Evolutionary conservation across 2,797 vertebrate species (phyloP).

Genomic region (Alauda arvensis): DNA sequence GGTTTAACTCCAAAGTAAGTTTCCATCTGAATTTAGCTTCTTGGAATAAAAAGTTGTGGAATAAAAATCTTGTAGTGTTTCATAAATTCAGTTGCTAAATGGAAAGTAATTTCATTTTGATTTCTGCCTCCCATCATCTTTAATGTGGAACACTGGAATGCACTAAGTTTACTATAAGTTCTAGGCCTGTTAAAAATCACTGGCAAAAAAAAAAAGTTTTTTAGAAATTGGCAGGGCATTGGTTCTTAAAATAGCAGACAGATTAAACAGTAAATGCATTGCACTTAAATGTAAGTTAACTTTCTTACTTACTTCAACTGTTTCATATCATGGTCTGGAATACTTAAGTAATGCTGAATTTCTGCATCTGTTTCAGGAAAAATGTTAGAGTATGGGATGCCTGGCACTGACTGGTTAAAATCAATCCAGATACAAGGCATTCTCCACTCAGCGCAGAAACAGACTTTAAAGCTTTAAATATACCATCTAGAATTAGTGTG

Average conservation of each 20-base stretch:
- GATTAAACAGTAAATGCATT: neutral
- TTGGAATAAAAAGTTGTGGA: neutral
- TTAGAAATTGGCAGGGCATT: neutral
- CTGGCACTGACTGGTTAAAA: neutral
- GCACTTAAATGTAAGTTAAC: neutral
- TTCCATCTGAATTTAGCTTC: conserved; percentile 11
- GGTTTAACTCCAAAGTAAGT: conserved; percentile 19
- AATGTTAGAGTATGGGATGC: neutral
- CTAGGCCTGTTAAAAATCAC: neutral
- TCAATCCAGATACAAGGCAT: neutral
- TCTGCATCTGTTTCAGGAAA: neutral
- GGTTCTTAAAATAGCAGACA: neutral
- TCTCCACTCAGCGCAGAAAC: neutral
- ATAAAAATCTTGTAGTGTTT: neutral
- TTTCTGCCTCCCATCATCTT: neutral
- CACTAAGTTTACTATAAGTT: neutral
- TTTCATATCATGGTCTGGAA: neutral
- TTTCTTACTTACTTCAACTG: neutral
- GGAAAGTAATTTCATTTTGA: neutral
- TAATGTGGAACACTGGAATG: neutral
- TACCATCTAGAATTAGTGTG: neutral
- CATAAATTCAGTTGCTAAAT: neutral
- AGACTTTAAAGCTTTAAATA: neutral
- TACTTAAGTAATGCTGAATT: neutral
- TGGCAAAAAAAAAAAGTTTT: neutral